Conservation (phyloP, 2,113 vertebrate species). For the Chaetura pelagica region DNA sequence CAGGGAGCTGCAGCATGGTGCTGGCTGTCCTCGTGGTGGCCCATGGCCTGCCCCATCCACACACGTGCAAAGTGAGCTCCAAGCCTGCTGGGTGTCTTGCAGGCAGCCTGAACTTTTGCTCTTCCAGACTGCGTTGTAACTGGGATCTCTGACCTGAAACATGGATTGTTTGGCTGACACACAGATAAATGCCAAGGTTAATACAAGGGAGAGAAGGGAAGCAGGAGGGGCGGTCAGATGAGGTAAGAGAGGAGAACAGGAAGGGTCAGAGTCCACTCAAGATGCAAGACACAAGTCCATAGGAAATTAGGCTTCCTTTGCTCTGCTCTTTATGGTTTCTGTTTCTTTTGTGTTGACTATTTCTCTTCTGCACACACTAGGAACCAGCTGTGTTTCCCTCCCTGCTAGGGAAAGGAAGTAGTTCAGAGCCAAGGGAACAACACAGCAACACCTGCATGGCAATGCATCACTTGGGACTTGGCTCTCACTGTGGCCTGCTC, state of each 20-base stretch:
- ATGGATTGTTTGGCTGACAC: not conserved
- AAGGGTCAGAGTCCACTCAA: conserved; percentile 29
- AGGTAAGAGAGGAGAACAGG: not conserved
- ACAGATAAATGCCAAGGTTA: conserved; percentile 33
- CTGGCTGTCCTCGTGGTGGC: not conserved
- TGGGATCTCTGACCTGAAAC: conserved; percentile 24
- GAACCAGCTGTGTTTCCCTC: conserved; percentile 59
- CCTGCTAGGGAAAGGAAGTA: conserved; percentile 42
- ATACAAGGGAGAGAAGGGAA: conserved; percentile 21
- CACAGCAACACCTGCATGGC: conserved; percentile 49
- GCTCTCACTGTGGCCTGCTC: not conserved
- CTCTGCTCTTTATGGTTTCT: conserved; percentile 3
- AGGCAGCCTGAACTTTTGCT: conserved; percentile 27
- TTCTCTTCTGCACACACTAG: conserved; percentile 8
- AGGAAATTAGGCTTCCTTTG: conserved; percentile 62
- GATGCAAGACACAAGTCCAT: conserved; percentile 18
- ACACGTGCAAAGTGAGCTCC: fast-evolving
- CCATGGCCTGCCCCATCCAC: fast-evolving
- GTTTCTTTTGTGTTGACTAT: conserved; percentile 46
- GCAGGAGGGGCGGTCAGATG: not conserved
- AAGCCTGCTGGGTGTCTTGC: fast-evolving
- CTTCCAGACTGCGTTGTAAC: not conserved
- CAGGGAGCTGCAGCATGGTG: not conserved
- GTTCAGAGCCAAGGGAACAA: conserved; percentile 33
- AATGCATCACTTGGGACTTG: not conserved